A percentile compares a stretch with the other conserved stretches of the same genome.
Conservation (phyloP, 2,888 invertebrate species). For the Melieria picta region DNA sequence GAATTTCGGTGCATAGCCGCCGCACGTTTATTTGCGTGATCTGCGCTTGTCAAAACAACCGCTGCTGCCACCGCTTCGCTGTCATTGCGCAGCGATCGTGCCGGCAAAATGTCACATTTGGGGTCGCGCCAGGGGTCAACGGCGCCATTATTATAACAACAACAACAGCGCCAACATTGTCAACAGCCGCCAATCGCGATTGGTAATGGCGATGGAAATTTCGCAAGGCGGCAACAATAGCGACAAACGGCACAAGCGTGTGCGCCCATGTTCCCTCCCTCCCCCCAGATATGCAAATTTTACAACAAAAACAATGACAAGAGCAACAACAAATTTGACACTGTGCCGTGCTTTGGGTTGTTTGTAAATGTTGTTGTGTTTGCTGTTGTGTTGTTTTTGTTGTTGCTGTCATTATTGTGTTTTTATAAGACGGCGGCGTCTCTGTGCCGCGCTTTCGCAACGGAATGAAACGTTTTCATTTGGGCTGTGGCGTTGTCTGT, state of each 20-base stretch:
- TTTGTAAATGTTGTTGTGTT: too few species aligned
- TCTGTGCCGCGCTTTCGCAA: too few species aligned
- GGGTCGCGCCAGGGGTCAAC: constrained; percentile 32
- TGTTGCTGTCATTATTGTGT: too few species aligned
- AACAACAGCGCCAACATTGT: too few species aligned
- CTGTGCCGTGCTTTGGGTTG: background rate
- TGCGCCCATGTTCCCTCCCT: background rate
- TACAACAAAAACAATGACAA: background rate
- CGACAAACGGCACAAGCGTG: background rate
- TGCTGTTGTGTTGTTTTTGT: too few species aligned
- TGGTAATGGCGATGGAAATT: background rate
- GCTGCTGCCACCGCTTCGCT: background rate
- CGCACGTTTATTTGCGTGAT: constrained; percentile 27
- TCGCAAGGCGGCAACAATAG: background rate
- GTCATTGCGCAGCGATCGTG: constrained; percentile 29
- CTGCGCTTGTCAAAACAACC: constrained; percentile 34
- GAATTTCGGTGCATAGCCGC: constrained; percentile 2
- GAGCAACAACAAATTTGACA: background rate
- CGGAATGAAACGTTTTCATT: too few species aligned
- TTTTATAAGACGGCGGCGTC: too few species aligned
- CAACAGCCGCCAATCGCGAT: too few species aligned
- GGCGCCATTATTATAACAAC: constrained; percentile 15
- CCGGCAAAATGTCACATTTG: constrained; percentile 38
- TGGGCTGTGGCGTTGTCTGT: too few species aligned
- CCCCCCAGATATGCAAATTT: background rate